Percentiles rank a stretch among this genome's conserved stretches.
Evolutionary conservation across 2,113 vertebrate species (phyloP).

Genomic region (Anser cygnoides): DNA sequence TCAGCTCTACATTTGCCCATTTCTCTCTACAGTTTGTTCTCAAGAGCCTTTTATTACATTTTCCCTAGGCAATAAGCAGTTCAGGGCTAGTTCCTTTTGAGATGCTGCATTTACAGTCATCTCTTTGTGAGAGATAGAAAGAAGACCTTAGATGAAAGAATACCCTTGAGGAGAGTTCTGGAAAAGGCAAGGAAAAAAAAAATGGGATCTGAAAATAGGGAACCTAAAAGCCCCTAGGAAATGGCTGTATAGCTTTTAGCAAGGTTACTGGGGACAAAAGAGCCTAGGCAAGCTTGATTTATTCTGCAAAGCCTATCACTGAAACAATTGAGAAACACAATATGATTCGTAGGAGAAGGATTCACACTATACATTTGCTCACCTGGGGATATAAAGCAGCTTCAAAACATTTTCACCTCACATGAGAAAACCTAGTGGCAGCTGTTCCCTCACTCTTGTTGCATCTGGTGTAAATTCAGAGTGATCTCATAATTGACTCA

Average conservation of each 20-base stretch:
- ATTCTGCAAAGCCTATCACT: background rate
- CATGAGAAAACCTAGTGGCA: background rate
- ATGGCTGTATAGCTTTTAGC: background rate
- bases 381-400: background rate
- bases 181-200: background rate
- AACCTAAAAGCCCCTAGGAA: background rate
- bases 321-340: background rate
- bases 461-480: background rate
- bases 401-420: background rate
- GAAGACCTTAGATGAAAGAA: slow-evolving; percentile 4
- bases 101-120: background rate
- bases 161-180: background rate
- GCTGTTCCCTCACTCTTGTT: background rate
- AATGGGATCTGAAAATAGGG: background rate
- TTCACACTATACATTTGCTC: background rate
- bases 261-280: slow-evolving; percentile 14
- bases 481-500: slow-evolving; percentile 32
- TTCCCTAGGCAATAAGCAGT: slow-evolving; percentile 21
- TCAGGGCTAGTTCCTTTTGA: slow-evolving; percentile 35
- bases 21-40: slow-evolving; percentile 20
- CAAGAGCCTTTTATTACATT: background rate
- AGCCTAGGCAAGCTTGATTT: background rate
- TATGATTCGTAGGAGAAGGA: background rate
- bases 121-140: background rate
- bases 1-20: background rate